Evolutionary conservation across 2,888 invertebrate species (phyloP), one percentile per base, ranked within the genome.

Genomic region (Endomychus coccineus): DNA sequence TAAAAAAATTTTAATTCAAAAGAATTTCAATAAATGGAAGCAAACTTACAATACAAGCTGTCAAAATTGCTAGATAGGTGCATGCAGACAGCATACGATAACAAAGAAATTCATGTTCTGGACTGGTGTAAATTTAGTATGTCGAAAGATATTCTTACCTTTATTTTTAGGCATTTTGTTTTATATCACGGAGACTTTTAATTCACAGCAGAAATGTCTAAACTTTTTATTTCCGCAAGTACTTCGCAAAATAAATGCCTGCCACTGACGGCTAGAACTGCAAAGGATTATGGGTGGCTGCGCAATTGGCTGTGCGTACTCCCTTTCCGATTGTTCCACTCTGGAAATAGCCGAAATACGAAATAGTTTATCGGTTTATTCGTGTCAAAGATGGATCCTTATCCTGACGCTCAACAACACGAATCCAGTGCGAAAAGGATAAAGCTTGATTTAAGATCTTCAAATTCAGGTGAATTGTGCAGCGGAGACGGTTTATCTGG

Each of bases 131-230:
- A n/a, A n/a, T n/a, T n/a, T n/a, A n/a, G n/a, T n/a, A n/a, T n/a
- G n/a, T n/a, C n/a, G n/a, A n/a, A n/a, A n/a, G n/a, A n/a, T n/a
- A n/a, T n/a, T n/a, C 61, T 60, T 57, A 74, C 74, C 74, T 60
- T 74, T 74, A 70, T 74, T 74, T 59, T 74, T 74, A 62, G 74
- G 74, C 74, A 74, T 74, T 45, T 47, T 64, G 50, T 45, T 40
- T 44, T 38, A 43, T 30, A 23, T 36, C 9, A 19, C 25, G 13
- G 11, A 22, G 14, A 21, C 16, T 12, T 36, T 29, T 21, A 21
- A 17, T 34, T 10, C 3, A 4, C 22, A 2, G 4, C 11, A 7
- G 19, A 12, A 21, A 21, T 25, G 24, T 10, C 16, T 13, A 29
- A 21, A 16, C n/a, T 16, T 7, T 9, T 25, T 25, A 39, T 49